Percentiles rank a stretch among this genome's conserved stretches.
Conservation (phyloP, 2,113 vertebrate genomes). For the Lichenostomus cassidix region DNA sequence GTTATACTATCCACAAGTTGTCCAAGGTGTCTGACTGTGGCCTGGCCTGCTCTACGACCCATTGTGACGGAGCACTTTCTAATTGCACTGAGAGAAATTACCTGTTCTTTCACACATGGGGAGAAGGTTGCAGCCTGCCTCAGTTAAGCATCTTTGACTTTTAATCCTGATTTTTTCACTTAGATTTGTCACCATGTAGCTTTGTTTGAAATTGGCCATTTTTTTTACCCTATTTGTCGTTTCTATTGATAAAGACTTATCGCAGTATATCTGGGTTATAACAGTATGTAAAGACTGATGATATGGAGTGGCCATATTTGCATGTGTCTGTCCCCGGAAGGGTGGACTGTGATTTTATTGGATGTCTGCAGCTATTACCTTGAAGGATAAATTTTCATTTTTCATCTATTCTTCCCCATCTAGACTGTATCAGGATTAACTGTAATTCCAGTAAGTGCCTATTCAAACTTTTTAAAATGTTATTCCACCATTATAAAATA, state of each 20-base stretch:
- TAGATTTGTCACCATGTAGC: slow-evolving; percentile 86
- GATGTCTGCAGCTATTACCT: slow-evolving; percentile 99
- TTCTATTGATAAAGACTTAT: slow-evolving; percentile 66
- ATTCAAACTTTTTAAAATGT: slow-evolving; percentile 93
- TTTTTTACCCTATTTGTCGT: slow-evolving; percentile 71
- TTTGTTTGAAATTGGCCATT: slow-evolving; percentile 90
- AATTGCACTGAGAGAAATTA: slow-evolving; percentile 48
- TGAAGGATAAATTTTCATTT: slow-evolving; percentile 99
- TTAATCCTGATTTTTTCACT: slow-evolving; percentile 66
- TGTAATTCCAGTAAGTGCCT: slow-evolving; percentile 99
- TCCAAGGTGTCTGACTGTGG: slow-evolving; percentile 76
- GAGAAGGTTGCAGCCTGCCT: slow-evolving; percentile 74
- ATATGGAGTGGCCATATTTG: slow-evolving; percentile 85
- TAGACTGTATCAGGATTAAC: slow-evolving; percentile 99
- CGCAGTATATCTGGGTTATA: slow-evolving; percentile 73
- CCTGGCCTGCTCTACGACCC: slow-evolving; percentile 75
- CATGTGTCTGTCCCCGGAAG: slow-evolving; percentile 99
- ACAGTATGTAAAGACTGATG: slow-evolving; percentile 73
- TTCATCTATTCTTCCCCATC: slow-evolving; percentile 99
- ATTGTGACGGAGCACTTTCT: slow-evolving; percentile 83
- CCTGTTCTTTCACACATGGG: slow-evolving; percentile 83
- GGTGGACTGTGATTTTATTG: slow-evolving; percentile 97
- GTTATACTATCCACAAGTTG: slow-evolving; percentile 64
- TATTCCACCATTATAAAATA: slow-evolving; percentile 79
- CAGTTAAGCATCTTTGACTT: slow-evolving; percentile 77